These are phyloP conservation scores for Octonoba sinensis DNA, from an alignment of 2,888 invertebrate species.

Conservation along the genomic window DNA sequence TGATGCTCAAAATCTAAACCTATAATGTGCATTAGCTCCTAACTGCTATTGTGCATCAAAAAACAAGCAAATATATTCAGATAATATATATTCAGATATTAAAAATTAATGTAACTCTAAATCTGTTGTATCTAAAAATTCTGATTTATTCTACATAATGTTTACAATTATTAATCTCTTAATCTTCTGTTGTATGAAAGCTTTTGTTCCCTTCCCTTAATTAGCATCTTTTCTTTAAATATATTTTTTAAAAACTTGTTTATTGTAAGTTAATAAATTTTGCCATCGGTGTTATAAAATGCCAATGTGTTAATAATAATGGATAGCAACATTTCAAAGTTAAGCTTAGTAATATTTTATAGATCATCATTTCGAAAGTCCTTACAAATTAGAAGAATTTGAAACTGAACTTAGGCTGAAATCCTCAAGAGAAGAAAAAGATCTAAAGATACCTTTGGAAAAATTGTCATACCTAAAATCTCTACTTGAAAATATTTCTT, in stretches of 20 bases:
- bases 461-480: background rate
- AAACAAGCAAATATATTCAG: too few species aligned
- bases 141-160: too few species aligned
- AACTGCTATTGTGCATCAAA: too few species aligned
- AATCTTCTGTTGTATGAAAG: too few species aligned
- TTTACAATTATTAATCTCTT: too few species aligned
- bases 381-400: slow-evolving; percentile 11
- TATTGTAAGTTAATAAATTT: background rate
- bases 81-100: too few species aligned
- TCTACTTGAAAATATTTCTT: slow-evolving; percentile 11
- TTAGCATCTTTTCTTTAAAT: too few species aligned
- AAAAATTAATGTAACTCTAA: too few species aligned
- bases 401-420: slow-evolving; percentile 18
- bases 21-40: too few species aligned
- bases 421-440: background rate
- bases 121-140: too few species aligned
- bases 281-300: background rate
- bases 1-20: too few species aligned
- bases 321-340: background rate
- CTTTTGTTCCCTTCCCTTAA: too few species aligned
- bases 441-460: slow-evolving; percentile 5
- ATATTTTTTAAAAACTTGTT: background rate
- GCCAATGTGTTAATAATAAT: background rate
- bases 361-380: background rate
- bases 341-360: background rate